Evolutionary conservation across 2,888 invertebrate species (phyloP).

Genomic region (Deladenus siricidicola): DNA sequence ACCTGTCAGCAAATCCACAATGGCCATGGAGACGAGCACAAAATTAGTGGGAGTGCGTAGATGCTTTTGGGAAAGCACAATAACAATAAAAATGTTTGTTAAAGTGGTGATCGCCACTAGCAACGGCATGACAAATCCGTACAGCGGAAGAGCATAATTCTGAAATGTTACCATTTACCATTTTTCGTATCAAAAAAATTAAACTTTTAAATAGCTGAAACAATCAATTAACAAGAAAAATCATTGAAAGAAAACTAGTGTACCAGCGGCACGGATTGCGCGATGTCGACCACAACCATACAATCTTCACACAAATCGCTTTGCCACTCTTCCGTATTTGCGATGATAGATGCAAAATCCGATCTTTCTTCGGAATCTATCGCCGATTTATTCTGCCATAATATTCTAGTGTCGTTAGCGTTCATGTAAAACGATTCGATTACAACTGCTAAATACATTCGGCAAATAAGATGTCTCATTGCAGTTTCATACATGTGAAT

Average conservation of each 20-base stretch:
- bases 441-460: too few species aligned
- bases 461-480: too few species aligned
- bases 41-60: constrained; percentile 47
- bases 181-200: not conserved
- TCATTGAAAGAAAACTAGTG: too few species aligned
- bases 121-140: constrained; percentile 41
- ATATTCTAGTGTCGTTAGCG: too few species aligned
- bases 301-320: constrained; percentile 12
- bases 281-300: constrained; percentile 14
- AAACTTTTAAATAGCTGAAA: not conserved
- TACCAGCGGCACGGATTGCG: constrained; percentile 17
- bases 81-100: constrained; percentile 40
- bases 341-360: too few species aligned
- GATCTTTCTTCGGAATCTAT: too few species aligned
- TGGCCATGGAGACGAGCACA: constrained; percentile 43
- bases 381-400: too few species aligned
- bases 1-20: constrained; percentile 44
- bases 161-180: constrained; percentile 11
- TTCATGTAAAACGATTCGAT: too few species aligned
- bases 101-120: constrained; percentile 29
- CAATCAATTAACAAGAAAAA: not conserved
- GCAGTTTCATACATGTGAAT: too few species aligned
- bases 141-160: constrained; percentile 39
- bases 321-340: too few species aligned
- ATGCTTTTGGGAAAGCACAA: constrained; percentile 40